Evolutionary conservation across 2,797 vertebrate genomes (phyloP).

Genomic region (Streptopelia turtur): DNA sequence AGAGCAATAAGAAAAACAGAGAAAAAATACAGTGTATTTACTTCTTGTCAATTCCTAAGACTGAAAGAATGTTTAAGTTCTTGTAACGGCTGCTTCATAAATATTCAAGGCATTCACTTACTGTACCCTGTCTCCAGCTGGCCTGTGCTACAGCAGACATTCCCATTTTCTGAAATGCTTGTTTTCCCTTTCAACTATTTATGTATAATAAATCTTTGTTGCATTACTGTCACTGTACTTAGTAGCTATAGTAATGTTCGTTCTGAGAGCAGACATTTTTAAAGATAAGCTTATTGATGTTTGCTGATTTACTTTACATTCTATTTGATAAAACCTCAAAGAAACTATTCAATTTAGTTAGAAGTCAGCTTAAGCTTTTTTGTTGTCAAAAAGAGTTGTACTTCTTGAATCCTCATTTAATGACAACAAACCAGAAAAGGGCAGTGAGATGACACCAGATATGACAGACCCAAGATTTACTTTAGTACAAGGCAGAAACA

Average conservation of each 20-base stretch:
- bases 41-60: background rate
- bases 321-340: background rate
- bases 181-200: background rate
- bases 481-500: background rate
- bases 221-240: background rate
- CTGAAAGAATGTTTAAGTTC: background rate
- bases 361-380: background rate
- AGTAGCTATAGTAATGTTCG: background rate
- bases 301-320: background rate
- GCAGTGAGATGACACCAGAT: background rate
- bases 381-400: background rate
- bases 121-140: background rate
- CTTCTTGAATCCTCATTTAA: background rate
- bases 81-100: background rate
- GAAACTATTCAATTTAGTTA: background rate
- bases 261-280: background rate
- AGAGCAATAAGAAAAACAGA: background rate
- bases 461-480: background rate
- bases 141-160: background rate
- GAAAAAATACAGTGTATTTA: background rate
- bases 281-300: background rate
- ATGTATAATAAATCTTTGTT: background rate
- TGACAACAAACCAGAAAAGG: background rate
- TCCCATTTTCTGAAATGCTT: background rate
- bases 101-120: background rate